Evolutionary conservation across 2,888 invertebrate species (phyloP).

Genomic region (Chrysotoxum bicinctum): DNA sequence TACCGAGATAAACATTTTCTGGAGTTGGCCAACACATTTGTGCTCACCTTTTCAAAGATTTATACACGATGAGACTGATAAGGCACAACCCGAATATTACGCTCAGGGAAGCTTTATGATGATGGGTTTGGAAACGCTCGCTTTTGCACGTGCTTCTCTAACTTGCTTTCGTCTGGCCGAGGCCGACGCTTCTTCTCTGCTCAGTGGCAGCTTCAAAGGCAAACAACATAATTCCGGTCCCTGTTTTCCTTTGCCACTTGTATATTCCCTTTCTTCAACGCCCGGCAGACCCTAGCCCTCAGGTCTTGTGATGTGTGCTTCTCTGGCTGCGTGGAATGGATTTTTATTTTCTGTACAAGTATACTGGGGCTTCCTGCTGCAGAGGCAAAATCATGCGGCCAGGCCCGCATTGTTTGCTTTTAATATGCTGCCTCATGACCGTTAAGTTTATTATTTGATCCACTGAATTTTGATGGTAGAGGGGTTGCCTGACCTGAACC

Average conservation of each 20-base stretch:
- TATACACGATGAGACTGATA: conserved; percentile 70
- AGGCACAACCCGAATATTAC: conserved; percentile 71
- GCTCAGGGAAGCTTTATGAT: conserved; percentile 63
- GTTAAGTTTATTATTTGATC: conserved; percentile 72
- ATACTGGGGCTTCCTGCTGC: conserved; percentile 19
- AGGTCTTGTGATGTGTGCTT: not conserved
- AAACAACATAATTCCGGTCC: conserved; percentile 71
- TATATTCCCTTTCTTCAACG: not conserved
- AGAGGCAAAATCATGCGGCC: conserved; percentile 15
- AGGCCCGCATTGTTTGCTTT: conserved; percentile 64
- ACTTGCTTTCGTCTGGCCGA: not conserved
- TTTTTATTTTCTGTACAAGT: conserved; percentile 55
- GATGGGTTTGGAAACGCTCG: conserved; percentile 61
- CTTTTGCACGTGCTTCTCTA: conserved; percentile 64
- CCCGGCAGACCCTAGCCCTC: not conserved
- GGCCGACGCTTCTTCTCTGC: not conserved
- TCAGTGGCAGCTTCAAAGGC: conserved; percentile 57
- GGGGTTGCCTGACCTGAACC: conserved; percentile 1
- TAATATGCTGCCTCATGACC: conserved; percentile 72
- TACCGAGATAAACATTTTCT: conserved; percentile 64
- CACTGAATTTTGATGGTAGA: conserved; percentile 44
- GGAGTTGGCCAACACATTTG: conserved; percentile 66
- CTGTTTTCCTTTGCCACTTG: conserved; percentile 32
- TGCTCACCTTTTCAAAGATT: conserved; percentile 72
- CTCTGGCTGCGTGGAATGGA: conserved; percentile 37